Base-by-base conservation (phyloP, 2,113 vertebrate species). In the Herpailurus yagouaroundi region DNA sequence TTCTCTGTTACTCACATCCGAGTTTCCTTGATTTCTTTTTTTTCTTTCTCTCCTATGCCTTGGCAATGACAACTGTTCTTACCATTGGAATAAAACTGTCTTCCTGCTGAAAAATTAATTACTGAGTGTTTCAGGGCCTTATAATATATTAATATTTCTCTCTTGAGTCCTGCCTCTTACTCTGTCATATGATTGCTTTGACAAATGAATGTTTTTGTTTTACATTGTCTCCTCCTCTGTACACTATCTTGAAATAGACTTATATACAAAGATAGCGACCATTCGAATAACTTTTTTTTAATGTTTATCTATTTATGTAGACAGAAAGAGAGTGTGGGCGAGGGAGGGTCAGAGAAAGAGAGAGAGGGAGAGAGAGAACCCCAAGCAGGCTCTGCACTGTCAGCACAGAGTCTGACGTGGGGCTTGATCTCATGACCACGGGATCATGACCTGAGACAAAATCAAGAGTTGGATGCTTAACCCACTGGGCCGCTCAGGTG, bases 101-200 rank as follows among this genome's bases (percentile, higher is more conserved):
- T 98, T 97, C 96, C 98, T 98, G 94, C 94, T 99, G 95, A 98
- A 98, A 98, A 99, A 98, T 98, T 98, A 98, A 99, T 99, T 97
- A 91, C 85, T 89, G 79, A 96, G 48, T 97, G 94, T 98, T 99
- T 98, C 97, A 98, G 97, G 96, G 84, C 96, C 97, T 98, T 98
- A 97, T 98, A 98, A 98, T 97, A 98, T 98, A 98, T 98, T 98
- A 98, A 98, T 98, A 93, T 97, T 96, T 94, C 96, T 98, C 97
- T 96, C 87, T 80, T 52, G 96, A 97, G 94, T 85, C 96, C 92
- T 96, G 90, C 96, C 95, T 98, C 90, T 98, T 98, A 94, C 94
- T 98, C 80, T 98, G 95, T 97, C 92, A 52, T 93, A 97, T 95
- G 96, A 86, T 97, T 89, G 91, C 97, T 97, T 97, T 94, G 96